A percentile compares a stretch with the other conserved stretches of the same genome.
phyloP scores from a whole-genome alignment of 2,888 invertebrate genomes.

The Stenodera caucasica region DNA sequence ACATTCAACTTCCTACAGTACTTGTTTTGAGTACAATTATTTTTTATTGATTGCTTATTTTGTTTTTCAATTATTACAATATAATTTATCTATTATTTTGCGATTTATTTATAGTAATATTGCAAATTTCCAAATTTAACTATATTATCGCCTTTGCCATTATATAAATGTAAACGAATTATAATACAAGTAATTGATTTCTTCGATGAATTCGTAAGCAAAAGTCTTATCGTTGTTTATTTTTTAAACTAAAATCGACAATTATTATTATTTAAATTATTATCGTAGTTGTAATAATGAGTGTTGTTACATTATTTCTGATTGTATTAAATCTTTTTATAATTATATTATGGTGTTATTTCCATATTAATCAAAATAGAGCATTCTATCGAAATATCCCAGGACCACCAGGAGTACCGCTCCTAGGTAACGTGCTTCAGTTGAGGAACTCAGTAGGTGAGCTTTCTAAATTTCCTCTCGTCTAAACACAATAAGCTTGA shows the following conservation, averaged over 20 bases:
- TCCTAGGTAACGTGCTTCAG: constrained; percentile 8
- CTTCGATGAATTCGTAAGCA: neutral
- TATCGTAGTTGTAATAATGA: neutral
- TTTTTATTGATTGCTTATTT: neutral
- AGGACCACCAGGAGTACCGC: constrained; percentile 2
- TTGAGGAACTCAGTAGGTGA: neutral
- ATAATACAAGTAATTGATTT: neutral
- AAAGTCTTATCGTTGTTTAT: neutral
- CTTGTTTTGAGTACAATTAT: neutral
- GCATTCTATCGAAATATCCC: neutral
- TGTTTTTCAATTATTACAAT: neutral
- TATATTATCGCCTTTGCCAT: neutral
- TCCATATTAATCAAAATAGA: neutral
- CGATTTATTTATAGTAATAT: neutral
- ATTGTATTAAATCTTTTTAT: neutral
- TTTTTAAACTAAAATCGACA: neutral
- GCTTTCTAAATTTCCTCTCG: neutral
- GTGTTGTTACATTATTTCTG: neutral
- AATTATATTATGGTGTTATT: neutral
- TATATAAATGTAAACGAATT: neutral
- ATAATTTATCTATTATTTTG: neutral
- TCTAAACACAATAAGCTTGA: neutral
- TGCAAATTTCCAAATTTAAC: neutral
- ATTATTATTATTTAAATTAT: neutral
- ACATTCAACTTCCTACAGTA: neutral